Conservation (phyloP, 1,140 invertebrate species). For the Brachionus rotundiformis region DNA sequence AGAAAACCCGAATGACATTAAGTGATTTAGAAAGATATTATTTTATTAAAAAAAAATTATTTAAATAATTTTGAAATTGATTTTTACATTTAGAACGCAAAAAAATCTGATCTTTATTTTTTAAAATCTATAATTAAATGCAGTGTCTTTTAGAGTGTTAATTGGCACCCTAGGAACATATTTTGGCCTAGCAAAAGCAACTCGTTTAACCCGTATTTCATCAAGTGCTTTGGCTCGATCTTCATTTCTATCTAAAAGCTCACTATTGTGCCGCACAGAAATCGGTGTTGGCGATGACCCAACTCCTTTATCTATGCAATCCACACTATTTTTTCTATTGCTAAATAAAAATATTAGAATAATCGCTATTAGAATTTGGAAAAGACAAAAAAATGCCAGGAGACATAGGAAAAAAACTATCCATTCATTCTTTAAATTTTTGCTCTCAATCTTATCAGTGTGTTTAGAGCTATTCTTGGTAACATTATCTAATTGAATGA, state of each 20-base stretch:
- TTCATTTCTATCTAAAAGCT: not conserved
- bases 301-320: not conserved
- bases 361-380: not conserved
- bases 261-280: not conserved
- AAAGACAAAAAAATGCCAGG: not conserved
- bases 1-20: too few relatives aligned
- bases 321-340: constrained; percentile 31
- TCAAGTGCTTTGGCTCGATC: not conserved
- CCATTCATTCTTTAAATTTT: not conserved
- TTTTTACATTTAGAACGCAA: not conserved
- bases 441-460: not conserved
- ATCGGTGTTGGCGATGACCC: not conserved
- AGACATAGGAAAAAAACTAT: not conserved
- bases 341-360: not conserved
- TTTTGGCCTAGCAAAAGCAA: constrained; percentile 3
- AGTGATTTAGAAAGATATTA: too few relatives aligned
- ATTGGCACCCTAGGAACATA: not conserved
- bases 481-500: not conserved
- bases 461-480: not conserved
- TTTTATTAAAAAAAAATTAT: not conserved
- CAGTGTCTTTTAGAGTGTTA: not conserved
- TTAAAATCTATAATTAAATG: not conserved
- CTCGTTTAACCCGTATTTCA: not conserved
- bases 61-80: not conserved
- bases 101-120: not conserved